Conservation (phyloP, 2,113 vertebrate species). For the Heliornis fulica region DNA sequence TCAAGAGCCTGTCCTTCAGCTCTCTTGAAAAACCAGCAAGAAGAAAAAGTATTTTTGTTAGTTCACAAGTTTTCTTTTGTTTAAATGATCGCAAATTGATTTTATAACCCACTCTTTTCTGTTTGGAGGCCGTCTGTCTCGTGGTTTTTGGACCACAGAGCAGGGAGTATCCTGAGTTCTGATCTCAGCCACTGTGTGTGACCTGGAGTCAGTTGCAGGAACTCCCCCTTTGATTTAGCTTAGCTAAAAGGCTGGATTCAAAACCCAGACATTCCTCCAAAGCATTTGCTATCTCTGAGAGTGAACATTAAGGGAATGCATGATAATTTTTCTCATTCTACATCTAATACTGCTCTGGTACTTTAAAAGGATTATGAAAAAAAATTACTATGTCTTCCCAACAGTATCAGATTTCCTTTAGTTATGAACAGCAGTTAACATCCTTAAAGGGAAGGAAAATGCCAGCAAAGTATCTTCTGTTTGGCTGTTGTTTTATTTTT, state of each 20-base stretch:
- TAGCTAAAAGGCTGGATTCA: neutral
- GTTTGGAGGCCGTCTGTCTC: neutral
- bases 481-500: neutral
- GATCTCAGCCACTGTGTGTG: neutral
- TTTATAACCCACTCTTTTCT: neutral
- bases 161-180: neutral
- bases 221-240: neutral
- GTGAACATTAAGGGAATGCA: neutral
- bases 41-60: neutral
- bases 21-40: neutral
- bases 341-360: neutral
- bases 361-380: neutral
- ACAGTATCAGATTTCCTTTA: neutral
- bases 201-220: neutral
- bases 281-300: neutral
- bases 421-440: neutral
- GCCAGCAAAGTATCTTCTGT: neutral
- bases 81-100: conserved; percentile 5
- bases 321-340: neutral
- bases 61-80: neutral
- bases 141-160: neutral
- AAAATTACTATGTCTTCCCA: neutral
- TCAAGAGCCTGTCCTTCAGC: neutral
- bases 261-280: neutral
- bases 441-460: neutral